A percentile compares a stretch with the other conserved stretches of the same genome.
Evolutionary conservation across 2,888 invertebrate genomes (phyloP).

Genomic region (Cheilosia scutellata): DNA sequence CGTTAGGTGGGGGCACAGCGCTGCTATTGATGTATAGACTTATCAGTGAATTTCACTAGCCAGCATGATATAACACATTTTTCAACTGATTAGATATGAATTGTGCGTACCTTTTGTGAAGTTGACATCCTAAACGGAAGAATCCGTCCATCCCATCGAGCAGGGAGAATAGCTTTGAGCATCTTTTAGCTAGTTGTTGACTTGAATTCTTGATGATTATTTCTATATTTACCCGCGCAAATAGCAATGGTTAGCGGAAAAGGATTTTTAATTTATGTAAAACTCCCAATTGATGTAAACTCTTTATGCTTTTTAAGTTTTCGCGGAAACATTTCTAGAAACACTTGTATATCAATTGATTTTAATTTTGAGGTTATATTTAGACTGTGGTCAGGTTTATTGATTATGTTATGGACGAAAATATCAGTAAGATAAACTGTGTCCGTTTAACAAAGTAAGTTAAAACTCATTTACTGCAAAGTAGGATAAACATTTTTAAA

Average conservation of each 20-base stretch:
- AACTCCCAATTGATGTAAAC: conserved; percentile 27
- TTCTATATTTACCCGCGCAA: conserved; percentile 9
- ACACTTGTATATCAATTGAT: conserved; percentile 39
- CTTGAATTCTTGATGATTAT: background rate
- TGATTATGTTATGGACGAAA: conserved; percentile 30
- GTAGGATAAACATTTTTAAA: conserved; percentile 2
- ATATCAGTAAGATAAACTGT: background rate
- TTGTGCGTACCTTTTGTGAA: conserved; percentile 82
- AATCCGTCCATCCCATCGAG: conserved; percentile 79
- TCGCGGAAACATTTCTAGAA: conserved; percentile 56
- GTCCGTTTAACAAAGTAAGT: background rate
- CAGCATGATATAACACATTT: conserved; percentile 52
- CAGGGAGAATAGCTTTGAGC: conserved; percentile 78
- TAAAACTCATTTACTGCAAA: background rate
- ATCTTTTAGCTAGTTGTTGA: conserved; percentile 25
- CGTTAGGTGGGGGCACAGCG: conserved; percentile 18
- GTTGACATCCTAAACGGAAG: conserved; percentile 82
- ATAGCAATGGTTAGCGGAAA: background rate
- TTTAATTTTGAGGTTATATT: conserved; percentile 62
- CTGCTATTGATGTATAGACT: background rate
- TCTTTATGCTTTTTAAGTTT: conserved; percentile 42
- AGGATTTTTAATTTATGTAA: conserved; percentile 12
- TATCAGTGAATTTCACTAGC: conserved; percentile 31
- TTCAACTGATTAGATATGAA: background rate
- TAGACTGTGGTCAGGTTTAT: conserved; percentile 23